phyloP scores from a whole-genome alignment of 2,888 invertebrate species.

The Drosophila gaucha region DNA sequence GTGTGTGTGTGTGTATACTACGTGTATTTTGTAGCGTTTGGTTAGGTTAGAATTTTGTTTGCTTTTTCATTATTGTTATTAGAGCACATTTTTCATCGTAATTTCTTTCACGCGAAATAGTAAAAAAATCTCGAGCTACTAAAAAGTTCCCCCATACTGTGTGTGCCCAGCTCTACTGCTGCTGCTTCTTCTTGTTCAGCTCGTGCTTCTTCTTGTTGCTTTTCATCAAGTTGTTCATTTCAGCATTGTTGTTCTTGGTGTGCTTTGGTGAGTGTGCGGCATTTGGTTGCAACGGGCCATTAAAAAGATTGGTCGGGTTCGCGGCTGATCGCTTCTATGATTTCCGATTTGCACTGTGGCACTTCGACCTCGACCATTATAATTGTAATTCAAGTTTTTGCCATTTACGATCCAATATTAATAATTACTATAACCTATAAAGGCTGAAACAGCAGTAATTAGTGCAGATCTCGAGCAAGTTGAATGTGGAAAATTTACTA shows the following conservation, averaged over 20 bases:
- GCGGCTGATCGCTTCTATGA: slow-evolving; percentile 61
- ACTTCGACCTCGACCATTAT: slow-evolving; percentile 46
- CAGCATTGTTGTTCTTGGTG: slow-evolving; percentile 33
- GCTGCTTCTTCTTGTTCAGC: not conserved
- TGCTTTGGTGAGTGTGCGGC: slow-evolving; percentile 64
- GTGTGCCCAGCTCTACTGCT: not conserved
- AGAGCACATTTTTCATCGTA: slow-evolving; percentile 77
- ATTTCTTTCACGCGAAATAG: slow-evolving; percentile 76
- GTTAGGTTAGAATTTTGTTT: slow-evolving; percentile 60
- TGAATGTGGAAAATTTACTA: slow-evolving; percentile 48
- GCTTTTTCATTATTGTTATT: slow-evolving; percentile 76
- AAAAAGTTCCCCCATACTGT: slow-evolving; percentile 53
- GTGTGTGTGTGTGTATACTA: slow-evolving; percentile 6
- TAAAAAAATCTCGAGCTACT: slow-evolving; percentile 70
- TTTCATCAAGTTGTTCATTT: too few species aligned
- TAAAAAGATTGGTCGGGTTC: slow-evolving; percentile 60
- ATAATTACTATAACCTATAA: slow-evolving; percentile 30
- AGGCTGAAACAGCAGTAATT: slow-evolving; percentile 31
- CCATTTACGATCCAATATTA: slow-evolving; percentile 39
- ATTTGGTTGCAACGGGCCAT: slow-evolving; percentile 68
- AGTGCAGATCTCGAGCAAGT: slow-evolving; percentile 42
- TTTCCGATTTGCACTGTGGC: slow-evolving; percentile 35
- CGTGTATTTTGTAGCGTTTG: slow-evolving; percentile 41
- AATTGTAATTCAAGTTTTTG: slow-evolving; percentile 43
- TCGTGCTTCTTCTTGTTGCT: too few species aligned